phyloP scores from a whole-genome alignment of 2,888 invertebrate species.

The Andrena flavipes region DNA sequence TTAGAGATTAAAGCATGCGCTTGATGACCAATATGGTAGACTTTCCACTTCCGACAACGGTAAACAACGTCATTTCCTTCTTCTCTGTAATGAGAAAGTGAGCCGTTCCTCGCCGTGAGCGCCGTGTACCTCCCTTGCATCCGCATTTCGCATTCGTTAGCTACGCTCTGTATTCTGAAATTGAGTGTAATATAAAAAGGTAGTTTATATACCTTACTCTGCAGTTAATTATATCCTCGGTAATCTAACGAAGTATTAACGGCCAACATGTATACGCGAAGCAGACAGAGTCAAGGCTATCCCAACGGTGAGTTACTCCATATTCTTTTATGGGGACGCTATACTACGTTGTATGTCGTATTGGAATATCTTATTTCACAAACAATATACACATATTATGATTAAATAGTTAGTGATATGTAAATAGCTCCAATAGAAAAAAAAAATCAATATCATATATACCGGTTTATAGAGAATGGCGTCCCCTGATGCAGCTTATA shows the following conservation, averaged over 20 bases:
- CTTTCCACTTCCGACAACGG: constrained; percentile 43
- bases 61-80: constrained; percentile 66
- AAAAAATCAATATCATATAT: constrained; percentile 63
- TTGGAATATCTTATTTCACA: neutral
- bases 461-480: constrained; percentile 61
- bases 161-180: neutral
- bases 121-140: neutral
- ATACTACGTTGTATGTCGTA: neutral
- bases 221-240: constrained; percentile 4
- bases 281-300: constrained; percentile 66
- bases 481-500: constrained; percentile 35
- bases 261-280: constrained; percentile 69
- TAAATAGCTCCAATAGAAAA: constrained; percentile 24
- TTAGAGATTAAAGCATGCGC: constrained; percentile 31
- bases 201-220: constrained; percentile 1
- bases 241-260: neutral
- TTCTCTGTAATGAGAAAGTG: constrained; percentile 39
- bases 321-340: neutral
- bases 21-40: constrained; percentile 48
- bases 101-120: constrained; percentile 1
- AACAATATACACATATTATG: neutral
- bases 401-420: neutral
- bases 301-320: constrained; percentile 56
- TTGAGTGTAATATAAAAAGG: neutral
- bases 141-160: neutral